A percentile compares a stretch with the other conserved stretches of the same genome.
Conservation (phyloP, 2,888 invertebrate genomes). For the Sinohyriopsis cumingii region DNA sequence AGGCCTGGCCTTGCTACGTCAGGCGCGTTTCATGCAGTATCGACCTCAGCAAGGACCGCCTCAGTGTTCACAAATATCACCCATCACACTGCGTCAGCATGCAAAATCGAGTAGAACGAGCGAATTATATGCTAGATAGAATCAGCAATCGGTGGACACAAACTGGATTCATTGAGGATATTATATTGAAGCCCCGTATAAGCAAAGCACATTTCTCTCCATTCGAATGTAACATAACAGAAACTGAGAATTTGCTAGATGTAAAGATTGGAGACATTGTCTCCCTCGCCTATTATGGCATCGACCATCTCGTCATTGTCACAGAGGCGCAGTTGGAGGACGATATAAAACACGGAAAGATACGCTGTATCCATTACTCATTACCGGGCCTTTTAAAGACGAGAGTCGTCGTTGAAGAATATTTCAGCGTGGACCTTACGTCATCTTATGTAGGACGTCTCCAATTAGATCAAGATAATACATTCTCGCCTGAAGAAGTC, state of each 20-base stretch:
- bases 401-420: slow-evolving; percentile 9
- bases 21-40: background rate
- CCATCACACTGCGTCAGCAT: slow-evolving; percentile 7
- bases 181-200: no score
- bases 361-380: slow-evolving; percentile 13
- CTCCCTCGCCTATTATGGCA: slow-evolving; percentile 4
- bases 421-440: slow-evolving; percentile 1
- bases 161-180: slow-evolving; percentile 3
- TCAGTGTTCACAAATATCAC: slow-evolving; percentile 4
- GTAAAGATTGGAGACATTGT: slow-evolving; percentile 5
- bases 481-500: background rate
- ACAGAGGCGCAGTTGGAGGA: slow-evolving; percentile 1
- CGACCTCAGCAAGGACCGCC: slow-evolving; percentile 6
- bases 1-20: background rate
- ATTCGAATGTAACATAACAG: no score
- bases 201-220: no score
- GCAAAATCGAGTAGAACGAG: slow-evolving; percentile 3
- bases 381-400: background rate
- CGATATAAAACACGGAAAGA: background rate
- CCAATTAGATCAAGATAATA: slow-evolving; percentile 2
- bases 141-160: slow-evolving; percentile 6
- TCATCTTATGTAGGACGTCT: background rate
- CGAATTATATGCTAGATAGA: background rate
- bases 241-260: slow-evolving; percentile 2
- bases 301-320: slow-evolving; percentile 7